Percentiles rank a stretch among this genome's conserved stretches.
These are phyloP conservation scores for Carcina quercana DNA, from an alignment of 2,888 invertebrate genomes.

Conservation along the genomic window DNA sequence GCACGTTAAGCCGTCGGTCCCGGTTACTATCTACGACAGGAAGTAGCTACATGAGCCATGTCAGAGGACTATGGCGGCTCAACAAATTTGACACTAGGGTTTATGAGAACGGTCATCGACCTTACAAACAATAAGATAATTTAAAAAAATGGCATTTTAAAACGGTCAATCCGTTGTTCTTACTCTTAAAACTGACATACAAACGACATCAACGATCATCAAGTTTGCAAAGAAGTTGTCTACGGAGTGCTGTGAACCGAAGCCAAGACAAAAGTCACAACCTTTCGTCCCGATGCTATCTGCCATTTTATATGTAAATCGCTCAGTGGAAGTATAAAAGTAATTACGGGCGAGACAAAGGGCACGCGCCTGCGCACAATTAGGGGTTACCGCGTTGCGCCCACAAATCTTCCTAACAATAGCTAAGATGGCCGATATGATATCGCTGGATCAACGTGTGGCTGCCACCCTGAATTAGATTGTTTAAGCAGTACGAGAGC, in stretches of 20 bases:
- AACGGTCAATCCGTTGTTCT: too few relatives aligned
- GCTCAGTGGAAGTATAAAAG: conserved; percentile 34
- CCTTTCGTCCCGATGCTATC: conserved; percentile 44
- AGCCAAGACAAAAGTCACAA: conserved; percentile 44
- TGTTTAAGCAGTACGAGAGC: conserved; percentile 28
- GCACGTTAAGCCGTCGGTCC: too few relatives aligned
- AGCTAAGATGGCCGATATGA: conserved; percentile 48
- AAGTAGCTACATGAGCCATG: too few relatives aligned
- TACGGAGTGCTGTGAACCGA: conserved; percentile 36
- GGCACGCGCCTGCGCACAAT: conserved; percentile 38
- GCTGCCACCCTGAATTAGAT: conserved; percentile 52
- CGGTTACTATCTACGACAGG: too few relatives aligned
- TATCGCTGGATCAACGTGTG: conserved; percentile 50
- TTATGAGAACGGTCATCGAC: too few relatives aligned
- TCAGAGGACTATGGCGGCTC: too few relatives aligned
- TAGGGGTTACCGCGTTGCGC: conserved; percentile 30
- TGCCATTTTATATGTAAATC: conserved; percentile 8
- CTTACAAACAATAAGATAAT: too few relatives aligned
- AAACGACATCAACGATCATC: too few relatives aligned
- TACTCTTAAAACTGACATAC: too few relatives aligned
- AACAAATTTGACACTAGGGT: too few relatives aligned
- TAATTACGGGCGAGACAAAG: conserved; percentile 52
- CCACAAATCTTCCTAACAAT: conserved; percentile 50
- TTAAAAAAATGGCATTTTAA: too few relatives aligned
- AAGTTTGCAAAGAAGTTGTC: too few relatives aligned